Evolutionary conservation across 2,797 vertebrate genomes (phyloP), one percentile per base, ranked within the genome.

Genomic region (Gambusia yucatana): DNA sequence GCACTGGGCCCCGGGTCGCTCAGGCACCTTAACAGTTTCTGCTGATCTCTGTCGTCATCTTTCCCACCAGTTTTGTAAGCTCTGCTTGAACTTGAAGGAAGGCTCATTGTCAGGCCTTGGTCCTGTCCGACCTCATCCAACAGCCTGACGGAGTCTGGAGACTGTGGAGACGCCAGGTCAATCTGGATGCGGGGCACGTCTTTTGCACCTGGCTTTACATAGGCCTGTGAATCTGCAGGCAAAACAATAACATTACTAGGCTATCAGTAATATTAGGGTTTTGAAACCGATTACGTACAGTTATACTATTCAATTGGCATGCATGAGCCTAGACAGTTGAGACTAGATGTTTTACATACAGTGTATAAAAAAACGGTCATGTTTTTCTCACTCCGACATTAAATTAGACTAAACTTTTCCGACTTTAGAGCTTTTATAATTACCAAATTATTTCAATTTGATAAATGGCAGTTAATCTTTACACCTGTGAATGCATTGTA

Each of bases 91-190:
- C 91, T 86, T 5, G 94, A 82, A 16, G 96, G 94, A 74, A 94
- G 93, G 59, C 89, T 95, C 96, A 99, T 98, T 85, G 91, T 92
- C 61, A 99, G 95, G 65, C 97, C 97, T 10, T 84, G 92, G 0
- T 96, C 96, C 0, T 93, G 77, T 87, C 50, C 84, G 22, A 96
- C 94, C 91, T 98, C 97, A 0, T 96, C 96, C 85, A 96, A 89
- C 84, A 97, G 43, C 78, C 95, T 97, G 87, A 97, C 86, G 0
- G 97, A 96, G 85, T 98, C 97, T 0, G 97, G 97, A 6, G 97
- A 97, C 95, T 98, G 97, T 0, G 98, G 97, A 0, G 98, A 98
- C 17, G 98, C 98, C 1, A 98, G 96, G 90, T 99, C 98, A 7
- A 99, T 96, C 83, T 98, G 97, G 91, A 99, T 99, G 83, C 94